phyloP scores from a whole-genome alignment of 2,888 invertebrate species.

The Caenorhabditis plicata region DNA sequence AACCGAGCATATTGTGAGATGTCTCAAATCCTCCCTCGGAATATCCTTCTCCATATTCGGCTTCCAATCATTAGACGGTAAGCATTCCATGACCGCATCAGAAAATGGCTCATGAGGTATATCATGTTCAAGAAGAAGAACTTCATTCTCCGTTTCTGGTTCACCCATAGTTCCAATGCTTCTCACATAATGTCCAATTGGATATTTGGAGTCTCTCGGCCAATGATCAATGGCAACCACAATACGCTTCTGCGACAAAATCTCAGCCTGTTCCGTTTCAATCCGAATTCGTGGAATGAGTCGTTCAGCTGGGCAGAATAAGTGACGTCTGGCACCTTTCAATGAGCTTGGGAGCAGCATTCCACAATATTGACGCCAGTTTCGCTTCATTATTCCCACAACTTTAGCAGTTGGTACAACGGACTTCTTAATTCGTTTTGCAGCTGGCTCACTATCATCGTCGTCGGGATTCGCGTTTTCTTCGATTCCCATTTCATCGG shows the following conservation, averaged over 20 bases:
- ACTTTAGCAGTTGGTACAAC: conserved; percentile 76
- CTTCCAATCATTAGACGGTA: conserved; percentile 73
- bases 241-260: conserved; percentile 73
- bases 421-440: conserved; percentile 36
- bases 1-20: conserved; percentile 77
- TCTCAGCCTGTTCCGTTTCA: conserved; percentile 73
- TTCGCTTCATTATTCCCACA: conserved; percentile 91
- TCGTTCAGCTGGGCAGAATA: conserved; percentile 91
- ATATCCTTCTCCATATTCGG: conserved; percentile 67
- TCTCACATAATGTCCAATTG: conserved; percentile 84
- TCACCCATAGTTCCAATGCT: conserved; percentile 89
- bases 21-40: conserved; percentile 79
- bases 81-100: conserved; percentile 85
- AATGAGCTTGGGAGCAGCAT: conserved; percentile 75
- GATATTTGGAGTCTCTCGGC: conserved; percentile 73
- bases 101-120: conserved; percentile 94
- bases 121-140: conserved; percentile 90
- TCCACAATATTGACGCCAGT: conserved; percentile 97
- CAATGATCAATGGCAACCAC: conserved; percentile 94
- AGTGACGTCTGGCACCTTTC: conserved; percentile 72
- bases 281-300: conserved; percentile 91
- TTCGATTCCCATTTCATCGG: conserved; percentile 52
- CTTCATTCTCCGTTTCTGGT: conserved; percentile 90
- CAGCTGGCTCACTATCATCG: conserved; percentile 35
- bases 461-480: no score